Evolutionary conservation across 2,797 vertebrate species (phyloP).

Genomic region (Dicrostonyx torquatus): DNA sequence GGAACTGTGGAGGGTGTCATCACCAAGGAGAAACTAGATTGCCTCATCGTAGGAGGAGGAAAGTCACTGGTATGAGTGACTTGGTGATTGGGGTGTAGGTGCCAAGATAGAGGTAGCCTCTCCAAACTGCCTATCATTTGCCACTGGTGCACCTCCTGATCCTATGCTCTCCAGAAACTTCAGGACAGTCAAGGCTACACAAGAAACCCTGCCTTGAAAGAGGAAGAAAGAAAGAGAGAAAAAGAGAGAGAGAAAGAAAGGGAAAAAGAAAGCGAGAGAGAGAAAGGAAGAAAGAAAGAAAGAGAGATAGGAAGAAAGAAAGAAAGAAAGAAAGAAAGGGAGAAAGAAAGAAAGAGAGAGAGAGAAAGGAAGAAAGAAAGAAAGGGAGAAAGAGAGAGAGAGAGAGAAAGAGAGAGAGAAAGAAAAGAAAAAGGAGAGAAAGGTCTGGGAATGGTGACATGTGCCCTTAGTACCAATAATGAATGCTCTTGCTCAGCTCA

Average conservation of each 20-base stretch:
- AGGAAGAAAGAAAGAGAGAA: too few species aligned
- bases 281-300: not conserved
- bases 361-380: too few species aligned
- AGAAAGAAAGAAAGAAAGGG: too few species aligned
- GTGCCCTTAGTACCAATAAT: not conserved
- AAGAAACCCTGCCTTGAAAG: not conserved
- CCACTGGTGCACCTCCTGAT: not conserved
- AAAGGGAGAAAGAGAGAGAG: too few species aligned
- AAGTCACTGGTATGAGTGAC: not conserved
- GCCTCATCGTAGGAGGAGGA: not conserved
- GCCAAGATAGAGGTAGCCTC: not conserved
- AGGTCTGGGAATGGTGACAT: not conserved
- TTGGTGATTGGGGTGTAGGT: not conserved
- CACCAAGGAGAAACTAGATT: not conserved
- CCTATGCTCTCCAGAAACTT: not conserved
- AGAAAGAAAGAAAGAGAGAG: rapidly evolving
- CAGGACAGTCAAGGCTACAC: not conserved
- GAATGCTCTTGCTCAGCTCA: not conserved
- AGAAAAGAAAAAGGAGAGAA: not conserved
- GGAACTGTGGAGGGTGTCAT: not conserved
- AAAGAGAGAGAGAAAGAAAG: not conserved
- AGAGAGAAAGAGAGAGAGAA: too few species aligned
- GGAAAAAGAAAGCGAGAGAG: too few species aligned
- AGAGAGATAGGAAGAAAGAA: not conserved
- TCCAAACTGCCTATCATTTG: not conserved